Evolutionary conservation across 2,797 vertebrate genomes (phyloP).

Genomic region (Hippoglossus hippoglossus): DNA sequence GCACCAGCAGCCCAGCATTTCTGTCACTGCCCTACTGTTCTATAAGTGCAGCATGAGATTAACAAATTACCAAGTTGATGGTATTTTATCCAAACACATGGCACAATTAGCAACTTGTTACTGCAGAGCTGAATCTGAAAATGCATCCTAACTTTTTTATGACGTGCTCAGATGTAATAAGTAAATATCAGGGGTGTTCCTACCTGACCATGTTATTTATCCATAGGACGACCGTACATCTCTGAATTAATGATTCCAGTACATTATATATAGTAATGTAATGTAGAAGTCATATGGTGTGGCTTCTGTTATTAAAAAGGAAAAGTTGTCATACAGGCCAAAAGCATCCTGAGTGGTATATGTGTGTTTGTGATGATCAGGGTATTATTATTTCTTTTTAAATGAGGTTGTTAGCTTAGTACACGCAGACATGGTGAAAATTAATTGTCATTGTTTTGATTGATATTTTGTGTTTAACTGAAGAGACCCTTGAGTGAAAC

Average conservation of each 20-base stretch:
- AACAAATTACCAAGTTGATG: slow-evolving; percentile 18
- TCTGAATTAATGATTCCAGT: not conserved
- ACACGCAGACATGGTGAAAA: not conserved
- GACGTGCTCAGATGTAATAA: not conserved
- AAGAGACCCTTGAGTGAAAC: slow-evolving; percentile 4
- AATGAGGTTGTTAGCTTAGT: too few species aligned
- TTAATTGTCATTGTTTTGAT: not conserved
- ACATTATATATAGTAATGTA: not conserved
- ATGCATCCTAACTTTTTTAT: not conserved
- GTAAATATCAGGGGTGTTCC: not conserved
- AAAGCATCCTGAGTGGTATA: not conserved
- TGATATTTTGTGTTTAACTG: slow-evolving; percentile 6
- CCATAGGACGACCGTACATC: not conserved
- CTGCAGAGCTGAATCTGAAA: not conserved
- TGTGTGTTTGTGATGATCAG: too few species aligned
- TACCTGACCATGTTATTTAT: not conserved
- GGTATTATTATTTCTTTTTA: too few species aligned
- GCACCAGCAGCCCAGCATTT: slow-evolving; percentile 12
- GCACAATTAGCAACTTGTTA: not conserved
- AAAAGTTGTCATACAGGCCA: not conserved
- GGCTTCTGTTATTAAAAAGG: not conserved
- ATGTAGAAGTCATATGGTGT: not conserved
- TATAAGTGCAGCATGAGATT: slow-evolving; percentile 4
- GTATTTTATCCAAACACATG: slow-evolving; percentile 20
- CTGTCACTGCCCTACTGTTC: slow-evolving; percentile 18